phyloP scores from a whole-genome alignment of 2,797 vertebrate species.

The Dermochelys coriacea region DNA sequence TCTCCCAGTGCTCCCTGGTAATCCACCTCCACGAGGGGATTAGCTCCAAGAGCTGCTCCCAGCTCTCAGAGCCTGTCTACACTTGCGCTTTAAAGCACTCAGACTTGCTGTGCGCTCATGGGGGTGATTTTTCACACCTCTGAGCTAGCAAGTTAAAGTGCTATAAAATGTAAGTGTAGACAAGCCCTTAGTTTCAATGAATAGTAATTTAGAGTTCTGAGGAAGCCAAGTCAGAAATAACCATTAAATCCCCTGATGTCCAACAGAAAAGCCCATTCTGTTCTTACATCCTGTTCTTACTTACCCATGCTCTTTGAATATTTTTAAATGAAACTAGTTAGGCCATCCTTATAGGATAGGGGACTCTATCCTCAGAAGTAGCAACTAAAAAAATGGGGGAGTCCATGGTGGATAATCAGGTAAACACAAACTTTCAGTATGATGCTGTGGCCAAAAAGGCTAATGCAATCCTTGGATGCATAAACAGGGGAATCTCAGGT shows the following conservation, averaged over 20 bases:
- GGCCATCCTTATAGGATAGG: not conserved
- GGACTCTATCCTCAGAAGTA: not conserved
- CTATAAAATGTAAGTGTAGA: no score
- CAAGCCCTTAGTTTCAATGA: not conserved
- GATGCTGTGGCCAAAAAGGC: not conserved
- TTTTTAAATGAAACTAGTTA: not conserved
- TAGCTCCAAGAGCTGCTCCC: no score
- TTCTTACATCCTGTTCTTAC: not conserved
- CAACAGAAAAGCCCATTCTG: not conserved
- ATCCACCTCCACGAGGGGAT: no score
- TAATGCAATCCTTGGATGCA: not conserved
- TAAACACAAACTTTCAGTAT: not conserved
- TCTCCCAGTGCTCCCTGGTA: no score
- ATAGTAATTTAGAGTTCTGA: not conserved
- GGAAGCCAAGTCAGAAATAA: not conserved
- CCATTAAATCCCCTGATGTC: not conserved
- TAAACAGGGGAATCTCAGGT: not conserved
- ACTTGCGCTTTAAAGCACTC: no score
- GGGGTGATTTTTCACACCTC: no score
- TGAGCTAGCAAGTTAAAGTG: no score
- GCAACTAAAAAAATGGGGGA: not conserved
- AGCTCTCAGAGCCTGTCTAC: no score
- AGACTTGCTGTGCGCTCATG: no score
- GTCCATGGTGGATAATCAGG: not conserved
- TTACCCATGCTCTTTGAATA: not conserved